phyloP scores from a whole-genome alignment of 1,140 invertebrate genomes.

The Diabrotica virgifera region DNA sequence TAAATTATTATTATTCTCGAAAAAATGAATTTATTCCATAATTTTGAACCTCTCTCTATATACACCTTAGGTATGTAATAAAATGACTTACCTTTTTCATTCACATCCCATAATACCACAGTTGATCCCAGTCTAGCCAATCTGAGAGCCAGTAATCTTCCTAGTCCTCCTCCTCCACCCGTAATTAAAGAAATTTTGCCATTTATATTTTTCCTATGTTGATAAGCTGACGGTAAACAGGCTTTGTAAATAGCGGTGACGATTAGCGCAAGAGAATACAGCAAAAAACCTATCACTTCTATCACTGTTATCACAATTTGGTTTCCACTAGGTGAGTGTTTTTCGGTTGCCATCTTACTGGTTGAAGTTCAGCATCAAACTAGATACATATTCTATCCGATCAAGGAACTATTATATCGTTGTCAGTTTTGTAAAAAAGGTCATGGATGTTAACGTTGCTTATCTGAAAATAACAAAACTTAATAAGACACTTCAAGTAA shows the following conservation, averaged over 20 bases:
- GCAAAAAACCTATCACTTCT: constrained; percentile 61
- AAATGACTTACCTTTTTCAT: constrained; percentile 64
- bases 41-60: no score
- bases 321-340: constrained; percentile 14
- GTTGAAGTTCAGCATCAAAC: no score
- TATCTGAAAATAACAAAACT: neutral
- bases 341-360: constrained; percentile 5
- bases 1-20: no score
- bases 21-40: no score
- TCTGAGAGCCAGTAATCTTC: constrained; percentile 74
- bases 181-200: constrained; percentile 82
- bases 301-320: constrained; percentile 52
- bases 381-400: no score
- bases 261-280: constrained; percentile 54
- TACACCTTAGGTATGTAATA: no score
- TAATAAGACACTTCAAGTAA: no score
- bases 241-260: constrained; percentile 45
- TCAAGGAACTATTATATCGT: no score
- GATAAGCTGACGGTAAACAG: constrained; percentile 50
- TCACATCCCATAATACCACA: constrained; percentile 90
- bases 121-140: constrained; percentile 76
- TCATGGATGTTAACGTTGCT: neutral
- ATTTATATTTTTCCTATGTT: constrained; percentile 58
- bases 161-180: constrained; percentile 86
- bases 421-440: neutral